Percentiles rank a stretch among this genome's conserved stretches.
Evolutionary conservation across 2,113 vertebrate genomes (phyloP).

Genomic region (Eolophus roseicapilla): DNA sequence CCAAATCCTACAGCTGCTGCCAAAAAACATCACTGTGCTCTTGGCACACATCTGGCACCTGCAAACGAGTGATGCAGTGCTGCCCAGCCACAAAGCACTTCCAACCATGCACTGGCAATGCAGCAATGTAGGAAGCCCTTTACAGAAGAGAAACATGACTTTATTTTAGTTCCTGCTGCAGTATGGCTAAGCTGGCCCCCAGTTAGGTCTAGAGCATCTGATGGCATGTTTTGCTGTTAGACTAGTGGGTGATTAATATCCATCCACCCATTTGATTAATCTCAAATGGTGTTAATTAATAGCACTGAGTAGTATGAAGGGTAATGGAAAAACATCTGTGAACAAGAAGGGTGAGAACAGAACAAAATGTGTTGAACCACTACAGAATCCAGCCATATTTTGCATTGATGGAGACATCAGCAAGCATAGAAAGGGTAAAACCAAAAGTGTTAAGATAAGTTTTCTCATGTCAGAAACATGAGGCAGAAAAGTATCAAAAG

Average conservation of each 20-base stretch:
- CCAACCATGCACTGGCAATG: not conserved
- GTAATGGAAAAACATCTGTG: not conserved
- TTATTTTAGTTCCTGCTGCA: not conserved
- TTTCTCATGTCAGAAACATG: not conserved
- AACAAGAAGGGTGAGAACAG: not conserved
- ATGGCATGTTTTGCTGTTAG: not conserved
- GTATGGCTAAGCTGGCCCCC: not conserved
- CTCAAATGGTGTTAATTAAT: not conserved
- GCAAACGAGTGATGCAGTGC: not conserved
- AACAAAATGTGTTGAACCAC: not conserved
- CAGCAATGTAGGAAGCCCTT: not conserved
- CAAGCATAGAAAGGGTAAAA: not conserved
- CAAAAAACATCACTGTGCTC: not conserved
- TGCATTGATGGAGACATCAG: not conserved
- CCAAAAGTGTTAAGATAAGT: not conserved
- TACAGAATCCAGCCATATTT: not conserved
- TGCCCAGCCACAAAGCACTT: not conserved
- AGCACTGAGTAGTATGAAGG: not conserved
- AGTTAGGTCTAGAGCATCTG: not conserved
- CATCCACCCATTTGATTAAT: not conserved
- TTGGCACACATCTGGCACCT: not conserved
- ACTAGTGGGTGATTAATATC: not conserved
- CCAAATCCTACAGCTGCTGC: not conserved
- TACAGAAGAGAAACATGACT: rapidly evolving
- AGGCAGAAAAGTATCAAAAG: not conserved